A percentile compares a stretch with the other conserved stretches of the same genome.
phyloP scores from a whole-genome alignment of 2,888 invertebrate species.

The Callinectes sapidus region DNA sequence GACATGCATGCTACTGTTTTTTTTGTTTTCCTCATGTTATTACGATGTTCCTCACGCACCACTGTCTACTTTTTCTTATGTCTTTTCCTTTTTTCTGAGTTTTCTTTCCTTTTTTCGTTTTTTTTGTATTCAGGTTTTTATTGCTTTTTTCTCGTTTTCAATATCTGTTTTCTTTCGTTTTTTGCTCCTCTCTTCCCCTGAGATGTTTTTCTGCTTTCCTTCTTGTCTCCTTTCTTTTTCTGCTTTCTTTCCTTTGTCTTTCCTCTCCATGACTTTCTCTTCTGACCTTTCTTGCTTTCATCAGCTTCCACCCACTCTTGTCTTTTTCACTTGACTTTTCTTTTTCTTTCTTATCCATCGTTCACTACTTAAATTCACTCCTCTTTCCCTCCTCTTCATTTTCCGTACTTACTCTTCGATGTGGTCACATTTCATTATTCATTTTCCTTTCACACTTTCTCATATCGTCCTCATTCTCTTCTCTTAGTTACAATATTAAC shows the following conservation, averaged over 20 bases:
- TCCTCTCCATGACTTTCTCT: background rate
- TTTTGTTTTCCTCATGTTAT: background rate
- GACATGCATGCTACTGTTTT: background rate
- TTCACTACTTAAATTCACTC: background rate
- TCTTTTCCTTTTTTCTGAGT: background rate
- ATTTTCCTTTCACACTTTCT: background rate
- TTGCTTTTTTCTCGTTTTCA: background rate
- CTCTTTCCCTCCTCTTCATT: background rate
- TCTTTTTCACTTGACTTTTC: background rate
- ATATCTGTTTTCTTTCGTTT: background rate
- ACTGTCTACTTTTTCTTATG: background rate
- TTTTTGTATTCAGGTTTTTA: background rate
- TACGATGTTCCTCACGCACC: background rate
- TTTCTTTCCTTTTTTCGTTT: background rate
- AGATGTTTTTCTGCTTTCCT: background rate
- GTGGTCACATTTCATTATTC: background rate
- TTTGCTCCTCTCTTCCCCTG: background rate
- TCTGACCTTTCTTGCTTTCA: background rate
- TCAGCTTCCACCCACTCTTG: background rate
- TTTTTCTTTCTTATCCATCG: background rate
- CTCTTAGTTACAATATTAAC: background rate
- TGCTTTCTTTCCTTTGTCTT: background rate
- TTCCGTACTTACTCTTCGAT: background rate
- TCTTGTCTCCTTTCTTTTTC: background rate
- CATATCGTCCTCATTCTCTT: background rate